Conservation (phyloP, 2,888 invertebrate genomes). For the Beris chalybata region DNA sequence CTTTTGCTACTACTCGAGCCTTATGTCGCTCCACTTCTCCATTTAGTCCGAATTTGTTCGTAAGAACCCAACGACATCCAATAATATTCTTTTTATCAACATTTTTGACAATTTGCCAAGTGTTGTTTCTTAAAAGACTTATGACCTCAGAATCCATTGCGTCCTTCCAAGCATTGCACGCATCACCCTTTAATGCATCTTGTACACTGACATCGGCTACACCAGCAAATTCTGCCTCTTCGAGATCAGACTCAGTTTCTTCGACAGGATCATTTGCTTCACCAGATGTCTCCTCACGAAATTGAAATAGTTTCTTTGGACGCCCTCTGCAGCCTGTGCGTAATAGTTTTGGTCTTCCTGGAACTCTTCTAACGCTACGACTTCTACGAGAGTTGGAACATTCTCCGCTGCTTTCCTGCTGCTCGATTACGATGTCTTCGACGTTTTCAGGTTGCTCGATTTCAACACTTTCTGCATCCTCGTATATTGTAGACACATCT, state of each 20-base stretch:
- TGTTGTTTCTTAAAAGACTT: conserved; percentile 36
- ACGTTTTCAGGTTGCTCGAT: too few relatives aligned
- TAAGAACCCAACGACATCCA: conserved; percentile 37
- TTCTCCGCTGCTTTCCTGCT: too few relatives aligned
- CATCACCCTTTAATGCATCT: conserved; percentile 32
- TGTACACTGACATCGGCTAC: conserved; percentile 29
- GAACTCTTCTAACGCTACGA: too few relatives aligned
- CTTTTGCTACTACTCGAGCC: conserved; percentile 34
- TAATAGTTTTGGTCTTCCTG: neutral
- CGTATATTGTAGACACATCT: too few relatives aligned
- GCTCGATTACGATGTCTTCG: too few relatives aligned
- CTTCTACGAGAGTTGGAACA: too few relatives aligned
- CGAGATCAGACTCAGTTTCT: too few relatives aligned
- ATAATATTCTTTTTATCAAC: conserved; percentile 16
- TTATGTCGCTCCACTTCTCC: conserved; percentile 31
- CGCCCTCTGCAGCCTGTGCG: conserved; percentile 29
- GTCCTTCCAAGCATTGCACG: conserved; percentile 33
- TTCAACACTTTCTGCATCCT: too few relatives aligned
- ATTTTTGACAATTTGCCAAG: conserved; percentile 32
- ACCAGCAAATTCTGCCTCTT: conserved; percentile 34
- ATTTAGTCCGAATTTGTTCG: conserved; percentile 29
- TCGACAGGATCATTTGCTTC: neutral
- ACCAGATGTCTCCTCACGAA: too few relatives aligned
- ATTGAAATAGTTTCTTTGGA: conserved; percentile 25
- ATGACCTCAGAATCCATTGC: conserved; percentile 36